phyloP scores from a whole-genome alignment of 2,888 invertebrate species.

The Cataglyphis rosenhaueri region DNA sequence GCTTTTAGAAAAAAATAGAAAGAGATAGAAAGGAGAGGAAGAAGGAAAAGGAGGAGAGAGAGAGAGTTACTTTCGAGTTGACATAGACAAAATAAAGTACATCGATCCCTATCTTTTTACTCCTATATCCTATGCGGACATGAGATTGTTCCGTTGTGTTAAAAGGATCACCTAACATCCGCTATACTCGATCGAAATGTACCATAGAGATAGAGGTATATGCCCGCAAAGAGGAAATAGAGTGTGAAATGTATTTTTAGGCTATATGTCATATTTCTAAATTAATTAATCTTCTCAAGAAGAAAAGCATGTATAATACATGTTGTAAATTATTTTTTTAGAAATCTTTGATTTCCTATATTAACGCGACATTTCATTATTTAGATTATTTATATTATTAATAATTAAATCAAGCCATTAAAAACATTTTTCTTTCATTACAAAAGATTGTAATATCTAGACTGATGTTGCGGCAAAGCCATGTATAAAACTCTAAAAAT shows the following conservation, averaged over 20 bases:
- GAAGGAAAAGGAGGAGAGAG: not conserved
- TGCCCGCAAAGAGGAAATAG: constrained; percentile 59
- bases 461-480: not conserved
- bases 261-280: not conserved
- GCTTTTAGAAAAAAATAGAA: constrained; percentile 25
- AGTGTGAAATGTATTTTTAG: constrained; percentile 62
- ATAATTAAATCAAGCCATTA: not conserved
- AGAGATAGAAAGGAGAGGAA: not conserved
- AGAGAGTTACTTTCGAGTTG: not conserved
- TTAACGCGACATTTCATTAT: constrained; percentile 5
- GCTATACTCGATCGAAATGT: constrained; percentile 56
- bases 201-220: constrained; percentile 26
- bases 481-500: not conserved
- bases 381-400: not conserved
- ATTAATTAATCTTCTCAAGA: not conserved
- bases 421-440: not conserved
- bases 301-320: not conserved
- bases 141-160: constrained; percentile 57
- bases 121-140: not conserved
- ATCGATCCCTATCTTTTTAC: not conserved
- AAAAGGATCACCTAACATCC: constrained; percentile 45
- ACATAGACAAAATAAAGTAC: not conserved
- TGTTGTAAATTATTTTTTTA: not conserved
- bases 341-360: not conserved
- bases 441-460: not conserved